Evolutionary conservation across 2,113 vertebrate genomes (phyloP).

Genomic region (Thalassoma bifasciatum): DNA sequence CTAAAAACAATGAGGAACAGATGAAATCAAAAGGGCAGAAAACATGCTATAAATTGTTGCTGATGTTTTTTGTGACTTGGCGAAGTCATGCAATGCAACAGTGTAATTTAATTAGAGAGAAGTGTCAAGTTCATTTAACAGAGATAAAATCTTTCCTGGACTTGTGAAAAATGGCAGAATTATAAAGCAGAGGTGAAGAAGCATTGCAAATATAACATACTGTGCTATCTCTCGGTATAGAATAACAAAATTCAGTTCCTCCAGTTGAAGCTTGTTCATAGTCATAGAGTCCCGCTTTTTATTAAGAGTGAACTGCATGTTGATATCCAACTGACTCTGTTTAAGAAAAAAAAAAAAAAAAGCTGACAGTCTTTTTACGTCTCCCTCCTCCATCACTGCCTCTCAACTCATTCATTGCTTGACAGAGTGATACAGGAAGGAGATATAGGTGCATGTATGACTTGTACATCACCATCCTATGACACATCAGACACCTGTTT

Average conservation of each 20-base stretch:
- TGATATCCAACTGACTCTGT: conserved; percentile 6
- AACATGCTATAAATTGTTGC: background rate
- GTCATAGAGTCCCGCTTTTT: conserved; percentile 4
- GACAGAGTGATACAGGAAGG: conserved; percentile 34
- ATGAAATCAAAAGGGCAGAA: background rate
- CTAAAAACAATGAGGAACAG: background rate
- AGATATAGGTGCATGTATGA: conserved; percentile 8
- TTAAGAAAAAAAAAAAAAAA: conserved; percentile 6
- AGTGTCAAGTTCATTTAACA: no score
- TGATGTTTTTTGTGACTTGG: no score
- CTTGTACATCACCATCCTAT: conserved; percentile 15
- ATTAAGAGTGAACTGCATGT: background rate
- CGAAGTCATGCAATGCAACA: background rate
- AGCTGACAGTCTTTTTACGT: conserved; percentile 9
- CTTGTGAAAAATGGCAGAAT: background rate
- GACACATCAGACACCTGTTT: conserved; percentile 34
- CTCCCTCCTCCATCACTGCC: conserved; percentile 15
- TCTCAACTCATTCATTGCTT: conserved; percentile 31
- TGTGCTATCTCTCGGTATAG: conserved; percentile 11
- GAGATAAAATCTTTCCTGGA: conserved; percentile 2
- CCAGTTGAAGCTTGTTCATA: background rate
- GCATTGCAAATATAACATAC: background rate
- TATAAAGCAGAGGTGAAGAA: conserved; percentile 11
- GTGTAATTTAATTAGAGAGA: background rate
- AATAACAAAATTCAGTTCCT: conserved; percentile 14